Base-by-base conservation (phyloP, 2,888 invertebrate species). In the Ophion ventricosus region DNA sequence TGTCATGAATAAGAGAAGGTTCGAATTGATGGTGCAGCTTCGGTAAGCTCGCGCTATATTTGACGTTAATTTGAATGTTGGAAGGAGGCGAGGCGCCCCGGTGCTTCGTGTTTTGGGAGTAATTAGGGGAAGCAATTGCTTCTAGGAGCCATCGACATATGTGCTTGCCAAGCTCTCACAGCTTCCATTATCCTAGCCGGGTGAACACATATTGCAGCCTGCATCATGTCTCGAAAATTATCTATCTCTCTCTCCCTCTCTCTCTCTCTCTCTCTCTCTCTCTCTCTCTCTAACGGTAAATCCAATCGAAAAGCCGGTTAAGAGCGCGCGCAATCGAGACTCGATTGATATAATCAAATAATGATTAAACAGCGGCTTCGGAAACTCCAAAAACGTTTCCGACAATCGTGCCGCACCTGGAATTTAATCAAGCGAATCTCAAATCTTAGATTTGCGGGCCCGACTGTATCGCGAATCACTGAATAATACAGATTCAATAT, bases 121-220 rank as follows among this genome's bases (percentile, higher is more conserved):
- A 84, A 84, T 84, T 84, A 84, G 77, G 82, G 72, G 82, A 84
- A 82, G 82, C 84, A 84, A 84, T 84, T 79, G 82, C 84, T 84
- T 79, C 76, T 67, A 82, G 79, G 56, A 80, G 76, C 79, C 75
- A 73, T 84, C 79, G 82, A 73, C 75, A 72, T 84, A 81, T 79
- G 79, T 67, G 76, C 77, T 64, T 26, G 10, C 59, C 49, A 25
- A 80, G 80, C 80, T 70, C 61, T 78, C 80, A 70, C 29, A 56
- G 75, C 54, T 49, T 49, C 82, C 79, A 82, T 84, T 84, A 84
- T 80, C 66, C 63, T 43, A 59, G 23, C 43, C 56, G 23, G 20
- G 67, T 66, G 59, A 54, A 56, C 56, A 54, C 29, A 70, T 57
- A 69, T 59, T 61, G 79, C 64, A 79, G 49, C 75, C 63, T 84